Evolutionary conservation across 2,888 invertebrate genomes (phyloP).

Genomic region (Drosophila buzzatii): DNA sequence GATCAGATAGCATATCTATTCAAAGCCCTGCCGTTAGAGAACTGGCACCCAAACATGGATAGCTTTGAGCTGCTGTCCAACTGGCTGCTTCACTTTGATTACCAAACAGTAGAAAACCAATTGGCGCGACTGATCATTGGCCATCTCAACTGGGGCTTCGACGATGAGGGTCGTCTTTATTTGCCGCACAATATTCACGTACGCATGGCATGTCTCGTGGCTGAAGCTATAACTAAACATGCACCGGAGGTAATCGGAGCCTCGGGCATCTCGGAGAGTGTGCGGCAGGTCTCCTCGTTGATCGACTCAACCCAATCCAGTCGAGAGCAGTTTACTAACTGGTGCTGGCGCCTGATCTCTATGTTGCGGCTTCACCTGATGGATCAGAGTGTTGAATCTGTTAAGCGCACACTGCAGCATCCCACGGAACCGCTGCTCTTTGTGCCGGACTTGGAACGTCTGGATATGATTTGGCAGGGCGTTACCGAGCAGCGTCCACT

Average conservation of each 20-base stretch:
- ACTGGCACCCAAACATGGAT: slow-evolving; percentile 89
- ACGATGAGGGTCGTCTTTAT: slow-evolving; percentile 86
- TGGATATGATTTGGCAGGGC: slow-evolving; percentile 85
- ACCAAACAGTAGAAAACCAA: slow-evolving; percentile 88
- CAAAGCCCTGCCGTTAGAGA: slow-evolving; percentile 89
- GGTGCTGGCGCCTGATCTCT: slow-evolving; percentile 91
- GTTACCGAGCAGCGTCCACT: slow-evolving; percentile 89
- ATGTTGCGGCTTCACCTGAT: slow-evolving; percentile 88
- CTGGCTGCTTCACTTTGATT: slow-evolving; percentile 89
- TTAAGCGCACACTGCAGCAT: slow-evolving; percentile 85
- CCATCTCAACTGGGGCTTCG: slow-evolving; percentile 90
- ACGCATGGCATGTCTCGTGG: slow-evolving; percentile 89
- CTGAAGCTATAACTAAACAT: slow-evolving; percentile 88
- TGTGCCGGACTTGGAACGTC: slow-evolving; percentile 87
- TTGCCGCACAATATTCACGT: slow-evolving; percentile 89
- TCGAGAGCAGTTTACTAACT: slow-evolving; percentile 88
- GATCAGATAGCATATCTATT: slow-evolving; percentile 87
- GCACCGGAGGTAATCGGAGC: slow-evolving; percentile 85
- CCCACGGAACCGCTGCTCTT: slow-evolving; percentile 86
- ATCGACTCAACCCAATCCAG: slow-evolving; percentile 80
- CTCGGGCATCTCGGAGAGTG: slow-evolving; percentile 87
- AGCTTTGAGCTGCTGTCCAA: slow-evolving; percentile 88
- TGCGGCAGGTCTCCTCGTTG: slow-evolving; percentile 87
- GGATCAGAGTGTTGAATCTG: slow-evolving; percentile 86
- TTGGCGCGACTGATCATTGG: slow-evolving; percentile 89